A percentile compares a stretch with the other conserved stretches of the same genome.
phyloP scores from a whole-genome alignment of 2,113 vertebrate genomes.

The Capra hircus region DNA sequence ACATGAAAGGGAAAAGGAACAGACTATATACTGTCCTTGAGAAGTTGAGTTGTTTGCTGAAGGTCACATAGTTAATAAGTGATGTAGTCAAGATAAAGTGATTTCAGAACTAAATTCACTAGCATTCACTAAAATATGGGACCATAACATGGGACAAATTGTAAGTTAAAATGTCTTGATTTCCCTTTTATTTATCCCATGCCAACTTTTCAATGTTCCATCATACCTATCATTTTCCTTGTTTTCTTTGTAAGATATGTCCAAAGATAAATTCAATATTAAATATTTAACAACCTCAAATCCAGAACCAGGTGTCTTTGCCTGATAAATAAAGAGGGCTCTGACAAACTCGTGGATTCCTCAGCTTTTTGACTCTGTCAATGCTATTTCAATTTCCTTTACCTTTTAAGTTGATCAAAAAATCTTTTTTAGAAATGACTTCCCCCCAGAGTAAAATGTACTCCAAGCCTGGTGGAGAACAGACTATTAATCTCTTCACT shows the following conservation, averaged over 20 bases:
- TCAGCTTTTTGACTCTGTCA: background rate
- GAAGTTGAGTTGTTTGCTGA: background rate
- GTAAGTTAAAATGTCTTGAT: background rate
- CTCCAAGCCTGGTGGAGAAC: constrained; percentile 38
- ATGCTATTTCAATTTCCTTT: constrained; percentile 39
- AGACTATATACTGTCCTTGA: background rate
- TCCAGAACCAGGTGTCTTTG: background rate
- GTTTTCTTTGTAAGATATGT: background rate
- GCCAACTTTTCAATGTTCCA: background rate
- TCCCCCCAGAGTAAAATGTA: constrained; percentile 22
- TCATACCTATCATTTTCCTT: background rate
- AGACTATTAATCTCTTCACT: constrained; percentile 62
- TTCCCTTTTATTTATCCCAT: background rate
- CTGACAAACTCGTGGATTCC: background rate
- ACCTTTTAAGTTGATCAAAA: constrained; percentile 56
- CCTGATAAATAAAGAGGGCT: background rate
- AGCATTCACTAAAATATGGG: background rate
- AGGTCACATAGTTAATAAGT: background rate
- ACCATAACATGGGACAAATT: background rate
- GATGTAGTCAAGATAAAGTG: background rate
- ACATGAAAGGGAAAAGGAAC: background rate
- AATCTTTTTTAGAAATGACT: constrained; percentile 21
- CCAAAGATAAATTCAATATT: background rate
- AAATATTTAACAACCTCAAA: constrained; percentile 2
- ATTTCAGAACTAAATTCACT: constrained; percentile 7